Evolutionary conservation across 2,888 invertebrate genomes (phyloP), one percentile per base, ranked within the genome.

Genomic region (Luperina nickerlii): DNA sequence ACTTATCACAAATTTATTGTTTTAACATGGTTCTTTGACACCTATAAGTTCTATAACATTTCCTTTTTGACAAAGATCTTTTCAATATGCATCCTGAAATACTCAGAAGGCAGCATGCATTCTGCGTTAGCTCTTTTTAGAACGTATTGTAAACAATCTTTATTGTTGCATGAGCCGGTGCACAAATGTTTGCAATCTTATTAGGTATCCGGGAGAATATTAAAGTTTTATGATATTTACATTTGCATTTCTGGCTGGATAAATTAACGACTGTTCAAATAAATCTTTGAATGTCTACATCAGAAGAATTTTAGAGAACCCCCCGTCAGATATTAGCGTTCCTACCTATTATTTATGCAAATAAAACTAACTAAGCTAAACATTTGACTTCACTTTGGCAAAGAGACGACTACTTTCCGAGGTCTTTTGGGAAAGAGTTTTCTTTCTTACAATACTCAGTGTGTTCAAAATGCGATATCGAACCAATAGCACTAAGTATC

Each of bases 161-260:
- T 45, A 45, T 62, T 74, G 45, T 54, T 74, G 38, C 45, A 69
- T 68, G 38, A 57, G 73, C 42, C 27, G 27, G 42, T 24, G 51
- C 62, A 32, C 69, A 54, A 54, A 79, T 74, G 62, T 74, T 74
- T 74, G 68, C 62, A 63, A 24, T 68, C 32, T 48, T 45, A 80
- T 42, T 32, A 48, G 8, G 27, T 24, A 62, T 74, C 62, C 62
- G 67, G n/a, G 18, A 62, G 54, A 42, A 27, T n/a, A 42, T 57
- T 24, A 20, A 48, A 48, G 11, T 69, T 32, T 79, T 51, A 74
- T 79, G 13, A 74, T 80, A 54, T 80, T 80, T 79, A 45, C 11
- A 13, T 74, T 80, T 45, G 6, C 13, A 57, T 69, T 69, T 75
- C n/a, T 42, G 38, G 27, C 69, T 42, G 63, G 48, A 76, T 80